A percentile compares a stretch with the other conserved stretches of the same genome.
These are phyloP conservation scores for Darwinula stevensoni DNA, from an alignment of 2,888 invertebrate species.

Conservation along the genomic window DNA sequence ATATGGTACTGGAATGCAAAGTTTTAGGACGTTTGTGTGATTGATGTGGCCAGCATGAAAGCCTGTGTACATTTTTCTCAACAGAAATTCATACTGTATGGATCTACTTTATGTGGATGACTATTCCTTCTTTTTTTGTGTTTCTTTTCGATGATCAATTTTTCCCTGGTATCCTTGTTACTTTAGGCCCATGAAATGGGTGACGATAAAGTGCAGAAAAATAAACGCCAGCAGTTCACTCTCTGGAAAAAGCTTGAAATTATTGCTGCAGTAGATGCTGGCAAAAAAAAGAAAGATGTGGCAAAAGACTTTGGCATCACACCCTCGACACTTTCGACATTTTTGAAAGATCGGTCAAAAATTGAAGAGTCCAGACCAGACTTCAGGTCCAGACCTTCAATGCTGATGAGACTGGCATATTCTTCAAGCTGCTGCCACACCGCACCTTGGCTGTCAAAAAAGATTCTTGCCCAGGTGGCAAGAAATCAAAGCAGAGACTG, in stretches of 20 bases:
- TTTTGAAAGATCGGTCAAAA: conserved; percentile 1
- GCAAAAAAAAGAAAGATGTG: conserved; percentile 1
- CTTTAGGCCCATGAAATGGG: too few species aligned
- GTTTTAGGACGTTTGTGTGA: too few species aligned
- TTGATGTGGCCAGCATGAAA: too few species aligned
- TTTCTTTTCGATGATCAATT: too few species aligned
- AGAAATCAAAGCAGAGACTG: conserved; percentile 12
- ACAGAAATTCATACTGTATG: too few species aligned
- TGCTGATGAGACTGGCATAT: conserved; percentile 6
- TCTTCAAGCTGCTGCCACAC: conserved; percentile 3
- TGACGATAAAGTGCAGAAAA: not conserved
- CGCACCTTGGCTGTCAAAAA: conserved; percentile 8
- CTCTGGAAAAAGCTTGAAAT: not conserved
- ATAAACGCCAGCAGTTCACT: not conserved
- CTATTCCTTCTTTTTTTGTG: too few species aligned
- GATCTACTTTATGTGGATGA: too few species aligned
- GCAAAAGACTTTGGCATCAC: not conserved
- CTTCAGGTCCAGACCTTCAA: conserved; percentile 4
- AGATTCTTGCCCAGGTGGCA: conserved; percentile 13
- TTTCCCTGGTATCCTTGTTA: too few species aligned
- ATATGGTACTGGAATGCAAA: too few species aligned
- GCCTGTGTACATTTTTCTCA: too few species aligned
- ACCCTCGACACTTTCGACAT: not conserved
- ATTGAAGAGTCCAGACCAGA: too few species aligned
- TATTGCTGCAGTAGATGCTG: not conserved